These are phyloP conservation scores for Callosobruchus maculatus DNA, from an alignment of 2,888 invertebrate genomes.

Conservation along the genomic window DNA sequence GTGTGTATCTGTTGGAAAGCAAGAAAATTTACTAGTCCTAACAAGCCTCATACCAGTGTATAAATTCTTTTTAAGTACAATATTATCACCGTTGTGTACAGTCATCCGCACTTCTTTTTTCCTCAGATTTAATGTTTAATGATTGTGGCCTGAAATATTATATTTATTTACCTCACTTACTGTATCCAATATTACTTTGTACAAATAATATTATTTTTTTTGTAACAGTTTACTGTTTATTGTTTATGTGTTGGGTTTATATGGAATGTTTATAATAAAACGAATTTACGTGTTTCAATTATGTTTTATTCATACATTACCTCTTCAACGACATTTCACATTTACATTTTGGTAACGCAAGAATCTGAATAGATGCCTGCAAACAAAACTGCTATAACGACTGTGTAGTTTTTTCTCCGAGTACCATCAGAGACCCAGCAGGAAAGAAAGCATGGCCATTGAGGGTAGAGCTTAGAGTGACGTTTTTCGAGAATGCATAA, in stretches of 20 bases:
- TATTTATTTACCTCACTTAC: constrained; percentile 39
- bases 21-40: constrained; percentile 44
- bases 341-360: too few relatives aligned
- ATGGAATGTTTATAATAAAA: constrained; percentile 47
- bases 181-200: constrained; percentile 35
- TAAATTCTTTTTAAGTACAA: constrained; percentile 41
- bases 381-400: too few relatives aligned
- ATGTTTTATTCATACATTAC: constrained; percentile 5
- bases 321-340: too few relatives aligned
- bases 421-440: too few relatives aligned
- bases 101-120: constrained; percentile 43
- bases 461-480: too few relatives aligned
- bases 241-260: constrained; percentile 50
- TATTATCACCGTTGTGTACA: constrained; percentile 48
- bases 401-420: too few relatives aligned
- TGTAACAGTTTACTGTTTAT: constrained; percentile 44
- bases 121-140: constrained; percentile 24
- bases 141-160: constrained; percentile 21
- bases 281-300: constrained; percentile 18
- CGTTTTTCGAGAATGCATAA: too few relatives aligned
- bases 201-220: constrained; percentile 41
- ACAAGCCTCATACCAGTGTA: constrained; percentile 48
- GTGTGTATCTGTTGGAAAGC: constrained; percentile 48
- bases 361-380: too few relatives aligned
- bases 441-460: too few relatives aligned